Evolutionary conservation across 2,888 invertebrate species (phyloP).

Genomic region (Callosobruchus maculatus): DNA sequence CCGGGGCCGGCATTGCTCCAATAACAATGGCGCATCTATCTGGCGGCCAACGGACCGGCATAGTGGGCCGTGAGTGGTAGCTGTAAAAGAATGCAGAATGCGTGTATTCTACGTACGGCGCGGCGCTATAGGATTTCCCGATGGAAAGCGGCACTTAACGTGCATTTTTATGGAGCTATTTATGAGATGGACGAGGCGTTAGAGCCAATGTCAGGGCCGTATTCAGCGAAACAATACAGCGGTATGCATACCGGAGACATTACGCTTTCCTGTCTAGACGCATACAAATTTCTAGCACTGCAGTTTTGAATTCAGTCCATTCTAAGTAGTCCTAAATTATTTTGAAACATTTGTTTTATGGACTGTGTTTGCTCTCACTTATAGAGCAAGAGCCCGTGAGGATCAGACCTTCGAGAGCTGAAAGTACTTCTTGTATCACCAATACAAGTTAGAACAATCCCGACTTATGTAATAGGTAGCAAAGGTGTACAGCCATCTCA

Average conservation of each 20-base stretch:
- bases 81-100: not conserved
- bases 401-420: too few species aligned
- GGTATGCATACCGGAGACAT: not conserved
- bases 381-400: too few species aligned
- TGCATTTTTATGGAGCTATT: not conserved
- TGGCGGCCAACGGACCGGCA: not conserved
- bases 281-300: too few species aligned
- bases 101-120: not conserved
- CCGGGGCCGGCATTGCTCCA: not conserved
- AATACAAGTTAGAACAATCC: too few species aligned
- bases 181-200: not conserved
- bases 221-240: not conserved
- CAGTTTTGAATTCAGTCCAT: too few species aligned
- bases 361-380: too few species aligned
- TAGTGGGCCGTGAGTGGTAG: not conserved
- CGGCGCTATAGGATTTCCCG: not conserved
- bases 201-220: not conserved
- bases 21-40: not conserved
- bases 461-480: too few species aligned
- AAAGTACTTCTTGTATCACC: too few species aligned
- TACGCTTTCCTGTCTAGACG: not conserved
- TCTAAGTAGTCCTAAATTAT: too few species aligned
- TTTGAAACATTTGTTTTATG: too few species aligned
- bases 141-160: not conserved
- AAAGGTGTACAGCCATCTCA: too few species aligned